A percentile compares a stretch with the other conserved stretches of the same genome.
Evolutionary conservation across 2,113 vertebrate genomes (phyloP).

Genomic region (Chinchilla lanigera): DNA sequence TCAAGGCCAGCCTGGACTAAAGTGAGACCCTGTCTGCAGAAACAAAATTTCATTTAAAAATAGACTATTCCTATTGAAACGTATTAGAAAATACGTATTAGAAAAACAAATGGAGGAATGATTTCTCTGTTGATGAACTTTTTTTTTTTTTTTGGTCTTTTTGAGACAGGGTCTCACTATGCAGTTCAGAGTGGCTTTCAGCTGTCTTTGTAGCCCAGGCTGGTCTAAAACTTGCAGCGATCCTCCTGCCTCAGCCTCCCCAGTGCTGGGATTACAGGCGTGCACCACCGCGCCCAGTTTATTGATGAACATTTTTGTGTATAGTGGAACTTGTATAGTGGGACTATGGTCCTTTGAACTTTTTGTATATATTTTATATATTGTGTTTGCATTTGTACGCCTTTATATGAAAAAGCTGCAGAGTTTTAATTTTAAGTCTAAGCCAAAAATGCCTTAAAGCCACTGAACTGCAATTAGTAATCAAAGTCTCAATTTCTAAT

Average conservation of each 20-base stretch:
- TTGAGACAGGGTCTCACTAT: too few relatives aligned
- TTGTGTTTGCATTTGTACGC: not conserved
- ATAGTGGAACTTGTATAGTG: not conserved
- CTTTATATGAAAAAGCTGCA: not conserved
- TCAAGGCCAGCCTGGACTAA: not conserved
- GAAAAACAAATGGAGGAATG: not conserved
- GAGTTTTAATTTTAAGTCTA: not conserved
- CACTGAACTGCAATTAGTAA: not conserved
- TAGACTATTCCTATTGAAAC: not conserved
- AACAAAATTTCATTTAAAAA: slow-evolving; percentile 19
- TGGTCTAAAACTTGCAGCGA: too few relatives aligned
- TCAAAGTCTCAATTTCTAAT: not conserved
- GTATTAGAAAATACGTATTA: not conserved
- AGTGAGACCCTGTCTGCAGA: not conserved
- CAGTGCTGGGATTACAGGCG: too few relatives aligned
- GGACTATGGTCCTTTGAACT: not conserved
- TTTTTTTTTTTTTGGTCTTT: not conserved
- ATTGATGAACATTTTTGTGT: not conserved
- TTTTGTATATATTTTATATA: not conserved
- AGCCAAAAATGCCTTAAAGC: not conserved
- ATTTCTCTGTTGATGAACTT: not conserved
- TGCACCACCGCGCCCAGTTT: too few relatives aligned
- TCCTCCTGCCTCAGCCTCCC: too few relatives aligned
- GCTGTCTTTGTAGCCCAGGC: too few relatives aligned
- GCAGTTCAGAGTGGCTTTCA: too few relatives aligned